Conservation (phyloP, 2,888 invertebrate species). For the Anorthoa munda region DNA sequence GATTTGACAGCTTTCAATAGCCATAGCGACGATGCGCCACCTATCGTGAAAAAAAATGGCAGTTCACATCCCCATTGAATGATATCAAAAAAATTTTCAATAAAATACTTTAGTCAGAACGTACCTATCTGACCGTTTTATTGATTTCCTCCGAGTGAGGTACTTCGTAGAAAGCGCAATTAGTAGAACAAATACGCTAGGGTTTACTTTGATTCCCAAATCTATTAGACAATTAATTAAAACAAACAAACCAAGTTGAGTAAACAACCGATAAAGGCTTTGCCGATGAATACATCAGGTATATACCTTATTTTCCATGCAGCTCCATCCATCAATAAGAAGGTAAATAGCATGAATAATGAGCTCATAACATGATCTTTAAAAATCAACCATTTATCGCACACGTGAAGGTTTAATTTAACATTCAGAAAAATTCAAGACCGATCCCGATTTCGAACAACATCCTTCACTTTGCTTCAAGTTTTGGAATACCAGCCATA, state of each 20-base stretch:
- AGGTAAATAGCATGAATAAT: constrained; percentile 29
- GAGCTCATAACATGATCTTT: not conserved
- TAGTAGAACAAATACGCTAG: not conserved
- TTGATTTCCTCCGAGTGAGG: not conserved
- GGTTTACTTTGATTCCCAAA: not conserved
- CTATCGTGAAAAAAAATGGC: no score
- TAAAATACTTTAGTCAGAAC: no score
- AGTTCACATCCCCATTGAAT: no score
- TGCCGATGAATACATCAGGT: not conserved
- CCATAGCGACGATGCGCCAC: no score
- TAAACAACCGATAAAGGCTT: constrained; percentile 21
- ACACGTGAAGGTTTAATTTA: not conserved
- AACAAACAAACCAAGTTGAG: constrained; percentile 23
- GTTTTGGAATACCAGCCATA: constrained; percentile 22
- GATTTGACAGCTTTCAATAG: no score
- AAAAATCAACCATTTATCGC: constrained; percentile 1
- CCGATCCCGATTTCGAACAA: constrained; percentile 4
- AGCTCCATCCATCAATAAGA: constrained; percentile 14
- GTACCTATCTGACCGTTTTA: not conserved
- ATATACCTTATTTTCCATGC: constrained; percentile 3
- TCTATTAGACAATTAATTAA: constrained; percentile 19
- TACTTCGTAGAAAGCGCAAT: not conserved
- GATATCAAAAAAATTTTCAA: no score
- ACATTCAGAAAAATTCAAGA: not conserved
- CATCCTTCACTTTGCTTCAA: not conserved